These are phyloP conservation scores for Nipponacmea schrenckii DNA, from an alignment of 2,888 invertebrate species.

Conservation along the genomic window DNA sequence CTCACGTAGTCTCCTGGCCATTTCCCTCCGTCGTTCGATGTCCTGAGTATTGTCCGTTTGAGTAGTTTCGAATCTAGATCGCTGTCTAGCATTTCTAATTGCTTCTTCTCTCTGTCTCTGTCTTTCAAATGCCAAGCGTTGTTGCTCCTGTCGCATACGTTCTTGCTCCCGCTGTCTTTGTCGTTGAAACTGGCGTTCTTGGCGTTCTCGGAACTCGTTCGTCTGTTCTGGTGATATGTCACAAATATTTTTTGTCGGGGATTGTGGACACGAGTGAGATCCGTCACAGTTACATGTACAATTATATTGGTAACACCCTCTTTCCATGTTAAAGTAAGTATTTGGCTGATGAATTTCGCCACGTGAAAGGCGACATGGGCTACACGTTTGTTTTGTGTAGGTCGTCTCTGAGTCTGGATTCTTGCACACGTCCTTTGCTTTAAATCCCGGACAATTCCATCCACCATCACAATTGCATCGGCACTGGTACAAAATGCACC, in stretches of 20 bases:
- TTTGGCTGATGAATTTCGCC: conserved; percentile 15
- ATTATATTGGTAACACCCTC: conserved; percentile 28
- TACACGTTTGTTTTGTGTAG: neutral
- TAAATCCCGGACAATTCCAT: conserved; percentile 41
- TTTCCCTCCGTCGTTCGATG: neutral
- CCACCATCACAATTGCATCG: conserved; percentile 57
- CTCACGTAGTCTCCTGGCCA: neutral
- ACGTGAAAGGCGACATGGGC: neutral
- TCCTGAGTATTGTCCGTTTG: neutral
- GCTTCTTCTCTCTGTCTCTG: neutral
- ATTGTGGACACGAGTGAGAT: conserved; percentile 23
- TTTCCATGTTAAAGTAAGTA: conserved; percentile 19
- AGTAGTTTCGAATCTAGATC: neutral
- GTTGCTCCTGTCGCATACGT: conserved; percentile 7
- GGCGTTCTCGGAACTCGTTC: neutral
- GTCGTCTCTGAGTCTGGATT: conserved; percentile 21
- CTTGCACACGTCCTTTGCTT: conserved; percentile 33
- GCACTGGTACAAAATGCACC: conserved; percentile 41
- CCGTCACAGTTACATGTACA: conserved; percentile 33
- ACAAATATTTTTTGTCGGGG: conserved; percentile 21
- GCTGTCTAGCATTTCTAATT: neutral
- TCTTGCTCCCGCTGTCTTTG: conserved; percentile 9
- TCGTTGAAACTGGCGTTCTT: conserved; percentile 5
- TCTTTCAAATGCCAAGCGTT: neutral
- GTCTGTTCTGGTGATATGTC: conserved; percentile 7